Percentiles rank a stretch among this genome's conserved stretches.
Conservation (phyloP, 2,888 invertebrate genomes). For the Perizoma flavofasciatum region DNA sequence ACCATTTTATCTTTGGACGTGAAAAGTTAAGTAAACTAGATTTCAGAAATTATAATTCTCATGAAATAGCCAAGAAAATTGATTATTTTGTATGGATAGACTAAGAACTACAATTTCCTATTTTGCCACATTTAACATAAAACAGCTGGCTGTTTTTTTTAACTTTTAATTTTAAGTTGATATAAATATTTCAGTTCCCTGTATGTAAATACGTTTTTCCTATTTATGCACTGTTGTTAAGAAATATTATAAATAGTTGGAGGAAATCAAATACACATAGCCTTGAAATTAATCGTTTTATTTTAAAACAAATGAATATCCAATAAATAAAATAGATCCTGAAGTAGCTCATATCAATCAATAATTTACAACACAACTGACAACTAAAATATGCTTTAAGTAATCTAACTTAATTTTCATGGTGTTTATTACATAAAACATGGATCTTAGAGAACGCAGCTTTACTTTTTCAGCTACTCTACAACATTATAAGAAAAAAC, state of each 20-base stretch:
- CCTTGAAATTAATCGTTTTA: conserved; percentile 55
- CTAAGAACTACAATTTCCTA: conserved; percentile 14
- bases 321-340: too few relatives aligned
- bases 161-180: conserved; percentile 30
- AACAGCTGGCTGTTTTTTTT: conserved; percentile 49
- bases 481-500: too few relatives aligned
- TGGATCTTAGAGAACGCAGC: too few relatives aligned
- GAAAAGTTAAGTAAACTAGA: too few relatives aligned
- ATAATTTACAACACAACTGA: neutral
- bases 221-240: conserved; percentile 78
- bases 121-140: conserved; percentile 16
- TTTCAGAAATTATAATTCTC: too few relatives aligned
- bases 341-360: too few relatives aligned
- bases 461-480: too few relatives aligned
- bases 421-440: too few relatives aligned
- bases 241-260: conserved; percentile 55
- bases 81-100: neutral
- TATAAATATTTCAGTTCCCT: conserved; percentile 38
- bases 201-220: conserved; percentile 75
- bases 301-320: conserved; percentile 36
- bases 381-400: too few relatives aligned
- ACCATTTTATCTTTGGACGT: too few relatives aligned
- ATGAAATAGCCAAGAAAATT: neutral
- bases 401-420: too few relatives aligned
- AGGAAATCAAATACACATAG: conserved; percentile 67